These are phyloP conservation scores for Brenthis ino DNA, from an alignment of 2,888 invertebrate genomes.

Conservation along the genomic window DNA sequence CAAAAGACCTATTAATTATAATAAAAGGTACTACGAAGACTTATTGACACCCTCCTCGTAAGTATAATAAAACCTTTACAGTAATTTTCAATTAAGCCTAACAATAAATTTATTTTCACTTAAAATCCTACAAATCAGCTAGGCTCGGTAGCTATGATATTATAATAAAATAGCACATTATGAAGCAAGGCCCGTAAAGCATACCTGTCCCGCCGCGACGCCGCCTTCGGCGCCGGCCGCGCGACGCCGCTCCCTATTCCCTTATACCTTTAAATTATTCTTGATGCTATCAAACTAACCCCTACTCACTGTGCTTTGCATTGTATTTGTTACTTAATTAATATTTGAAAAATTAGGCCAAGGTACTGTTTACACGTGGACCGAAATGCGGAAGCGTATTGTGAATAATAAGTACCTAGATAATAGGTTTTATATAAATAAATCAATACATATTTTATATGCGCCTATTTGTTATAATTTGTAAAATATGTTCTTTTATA, in stretches of 20 bases:
- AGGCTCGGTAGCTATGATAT: not conserved
- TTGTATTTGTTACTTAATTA: constrained; percentile 33
- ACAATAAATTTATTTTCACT: not conserved
- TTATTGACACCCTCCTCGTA: no score
- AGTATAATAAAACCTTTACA: no score
- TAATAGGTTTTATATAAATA: no score
- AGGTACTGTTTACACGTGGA: constrained; percentile 23
- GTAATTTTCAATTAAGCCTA: not conserved
- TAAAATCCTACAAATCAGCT: not conserved
- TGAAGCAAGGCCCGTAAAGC: constrained; percentile 15
- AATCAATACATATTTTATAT: no score
- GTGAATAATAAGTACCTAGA: not conserved
- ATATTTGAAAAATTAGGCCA: constrained; percentile 33
- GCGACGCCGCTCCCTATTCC: constrained; percentile 45
- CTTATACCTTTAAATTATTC: constrained; percentile 43
- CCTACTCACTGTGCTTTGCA: constrained; percentile 39
- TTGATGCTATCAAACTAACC: constrained; percentile 47
- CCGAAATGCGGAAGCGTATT: constrained; percentile 2
- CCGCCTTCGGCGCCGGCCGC: constrained; percentile 41
- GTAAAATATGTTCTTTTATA: no score
- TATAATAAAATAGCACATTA: constrained; percentile 8
- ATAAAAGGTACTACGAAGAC: no score
- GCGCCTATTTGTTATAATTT: no score
- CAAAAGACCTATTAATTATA: no score
- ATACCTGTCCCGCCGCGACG: constrained; percentile 36